Conservation (phyloP, 2,888 invertebrate genomes). For the Baccha elongata region DNA sequence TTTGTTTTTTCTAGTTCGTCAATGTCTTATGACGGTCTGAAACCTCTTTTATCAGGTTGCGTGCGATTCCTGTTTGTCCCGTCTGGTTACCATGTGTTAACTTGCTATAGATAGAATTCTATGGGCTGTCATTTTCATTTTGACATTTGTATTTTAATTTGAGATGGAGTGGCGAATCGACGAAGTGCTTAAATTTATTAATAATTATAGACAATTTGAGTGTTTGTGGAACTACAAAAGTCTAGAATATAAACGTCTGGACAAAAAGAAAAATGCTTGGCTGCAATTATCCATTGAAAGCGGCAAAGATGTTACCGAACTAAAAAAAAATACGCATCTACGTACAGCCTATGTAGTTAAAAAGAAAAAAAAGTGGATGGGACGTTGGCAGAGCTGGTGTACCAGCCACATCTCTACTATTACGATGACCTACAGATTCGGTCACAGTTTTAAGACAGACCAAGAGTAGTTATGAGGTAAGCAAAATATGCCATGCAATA, state of each 20-base stretch:
- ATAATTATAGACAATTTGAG: constrained; percentile 57
- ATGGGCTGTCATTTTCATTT: too few relatives aligned
- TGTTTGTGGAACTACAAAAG: constrained; percentile 68
- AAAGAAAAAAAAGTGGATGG: constrained; percentile 27
- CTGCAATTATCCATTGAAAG: constrained; percentile 34
- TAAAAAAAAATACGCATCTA: constrained; percentile 5
- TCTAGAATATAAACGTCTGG: constrained; percentile 61
- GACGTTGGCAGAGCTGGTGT: not conserved
- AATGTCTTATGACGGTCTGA: too few relatives aligned
- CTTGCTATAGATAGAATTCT: too few relatives aligned
- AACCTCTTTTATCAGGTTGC: too few relatives aligned
- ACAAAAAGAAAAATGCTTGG: constrained; percentile 66
- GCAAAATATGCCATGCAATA: not conserved
- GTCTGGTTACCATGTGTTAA: too few relatives aligned
- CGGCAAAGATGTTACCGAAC: not conserved
- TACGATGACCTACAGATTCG: constrained; percentile 14
- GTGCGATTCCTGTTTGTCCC: too few relatives aligned
- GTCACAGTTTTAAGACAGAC: constrained; percentile 17
- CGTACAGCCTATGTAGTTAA: constrained; percentile 20
- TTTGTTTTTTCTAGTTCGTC: too few relatives aligned
- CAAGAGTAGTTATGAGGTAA: constrained; percentile 16
- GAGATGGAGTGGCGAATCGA: constrained; percentile 8
- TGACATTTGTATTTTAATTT: too few relatives aligned
- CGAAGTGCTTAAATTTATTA: constrained; percentile 12
- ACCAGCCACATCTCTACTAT: constrained; percentile 28